Percentiles rank a stretch among this genome's conserved stretches.
phyloP scores from a whole-genome alignment of 2,113 vertebrate species.

The Entelurus aequoreus region DNA sequence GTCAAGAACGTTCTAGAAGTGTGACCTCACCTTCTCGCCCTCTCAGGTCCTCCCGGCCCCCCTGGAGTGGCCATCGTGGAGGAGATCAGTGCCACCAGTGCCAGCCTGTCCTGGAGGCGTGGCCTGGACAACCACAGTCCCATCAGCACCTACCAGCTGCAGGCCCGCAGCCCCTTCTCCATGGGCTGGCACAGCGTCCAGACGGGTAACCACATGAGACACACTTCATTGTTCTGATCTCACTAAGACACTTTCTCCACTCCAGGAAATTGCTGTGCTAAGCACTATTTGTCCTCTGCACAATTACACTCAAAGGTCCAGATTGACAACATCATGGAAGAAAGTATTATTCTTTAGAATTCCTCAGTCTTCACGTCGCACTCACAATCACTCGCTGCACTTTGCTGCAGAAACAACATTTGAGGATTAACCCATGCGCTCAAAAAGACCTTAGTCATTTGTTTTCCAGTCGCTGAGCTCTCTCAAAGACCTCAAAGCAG shows the following conservation, averaged over 20 bases:
- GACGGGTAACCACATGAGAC: slow-evolving; percentile 79
- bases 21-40: neutral
- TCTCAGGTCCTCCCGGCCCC: slow-evolving; percentile 90
- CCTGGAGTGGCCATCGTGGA: slow-evolving; percentile 95
- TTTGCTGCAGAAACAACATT: neutral
- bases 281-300: no score
- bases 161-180: slow-evolving; percentile 94
- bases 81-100: slow-evolving; percentile 89
- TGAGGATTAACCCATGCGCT: neutral
- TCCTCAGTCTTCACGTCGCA: no score
- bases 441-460: neutral
- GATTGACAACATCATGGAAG: no score
- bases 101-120: slow-evolving; percentile 90
- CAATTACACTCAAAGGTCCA: no score
- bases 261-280: no score
- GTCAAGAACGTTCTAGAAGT: neutral
- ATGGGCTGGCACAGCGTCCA: slow-evolving; percentile 93
- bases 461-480: neutral
- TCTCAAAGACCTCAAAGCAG: neutral
- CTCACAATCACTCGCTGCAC: no score
- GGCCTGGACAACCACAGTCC: slow-evolving; percentile 95
- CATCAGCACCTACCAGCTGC: slow-evolving; percentile 86
- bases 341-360: no score
- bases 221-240: neutral
- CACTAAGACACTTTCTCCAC: no score